A percentile compares a stretch with the other conserved stretches of the same genome.
phyloP scores from a whole-genome alignment of 2,888 invertebrate genomes.

The Norana najaformis region DNA sequence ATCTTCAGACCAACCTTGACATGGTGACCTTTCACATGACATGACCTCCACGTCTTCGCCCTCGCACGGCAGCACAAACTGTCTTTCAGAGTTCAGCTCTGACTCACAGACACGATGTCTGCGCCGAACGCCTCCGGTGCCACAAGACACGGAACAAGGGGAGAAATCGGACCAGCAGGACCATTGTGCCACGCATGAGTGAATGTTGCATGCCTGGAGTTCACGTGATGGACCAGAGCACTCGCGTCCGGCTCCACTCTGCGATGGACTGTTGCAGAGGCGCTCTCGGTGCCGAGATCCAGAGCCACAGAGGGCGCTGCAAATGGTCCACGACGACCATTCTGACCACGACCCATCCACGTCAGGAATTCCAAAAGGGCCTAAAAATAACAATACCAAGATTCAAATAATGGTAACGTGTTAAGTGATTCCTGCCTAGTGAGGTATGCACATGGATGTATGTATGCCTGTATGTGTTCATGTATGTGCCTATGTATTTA shows the following conservation, averaged over 20 bases:
- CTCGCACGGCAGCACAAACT: slow-evolving; percentile 45
- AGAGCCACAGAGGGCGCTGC: slow-evolving; percentile 74
- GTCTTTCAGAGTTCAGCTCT: slow-evolving; percentile 39
- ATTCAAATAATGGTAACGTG: too few species aligned
- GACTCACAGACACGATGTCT: slow-evolving; percentile 43
- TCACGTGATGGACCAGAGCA: slow-evolving; percentile 68
- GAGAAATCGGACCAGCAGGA: slow-evolving; percentile 39
- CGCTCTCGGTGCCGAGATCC: slow-evolving; percentile 79
- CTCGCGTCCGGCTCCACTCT: slow-evolving; percentile 74
- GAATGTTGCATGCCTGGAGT: slow-evolving; percentile 15
- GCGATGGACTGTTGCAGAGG: slow-evolving; percentile 80
- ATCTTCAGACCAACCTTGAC: slow-evolving; percentile 33
- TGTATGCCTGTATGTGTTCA: too few species aligned
- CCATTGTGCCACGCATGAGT: slow-evolving; percentile 46
- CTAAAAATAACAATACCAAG: neutral
- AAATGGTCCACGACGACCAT: slow-evolving; percentile 84
- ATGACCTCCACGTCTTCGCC: slow-evolving; percentile 46
- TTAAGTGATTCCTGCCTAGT: too few species aligned
- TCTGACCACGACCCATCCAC: slow-evolving; percentile 51
- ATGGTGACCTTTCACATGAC: slow-evolving; percentile 46
- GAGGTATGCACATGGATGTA: too few species aligned
- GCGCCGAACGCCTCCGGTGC: slow-evolving; percentile 26
- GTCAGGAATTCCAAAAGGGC: slow-evolving; percentile 66
- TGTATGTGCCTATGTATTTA: too few species aligned
- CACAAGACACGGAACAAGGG: slow-evolving; percentile 36